Evolutionary conservation across 2,888 invertebrate species (phyloP).

Genomic region (Linnaemya tessellans): DNA sequence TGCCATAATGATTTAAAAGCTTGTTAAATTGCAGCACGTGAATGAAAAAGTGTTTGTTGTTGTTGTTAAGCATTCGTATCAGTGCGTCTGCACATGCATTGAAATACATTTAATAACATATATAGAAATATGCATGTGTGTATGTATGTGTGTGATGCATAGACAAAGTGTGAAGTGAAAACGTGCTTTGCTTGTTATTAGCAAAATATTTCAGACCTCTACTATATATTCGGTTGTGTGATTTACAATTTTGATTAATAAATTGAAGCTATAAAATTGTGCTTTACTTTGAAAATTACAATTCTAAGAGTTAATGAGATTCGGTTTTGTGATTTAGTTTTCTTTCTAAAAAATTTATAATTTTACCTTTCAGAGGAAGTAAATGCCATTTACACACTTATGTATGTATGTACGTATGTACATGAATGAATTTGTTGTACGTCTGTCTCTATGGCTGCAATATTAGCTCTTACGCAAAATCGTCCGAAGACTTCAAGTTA

Average conservation of each 20-base stretch:
- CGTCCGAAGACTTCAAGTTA: too few relatives aligned
- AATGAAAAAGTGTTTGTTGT: slow-evolving; percentile 12
- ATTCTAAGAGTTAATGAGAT: too few relatives aligned
- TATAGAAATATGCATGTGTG: background rate
- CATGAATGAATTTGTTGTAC: too few relatives aligned
- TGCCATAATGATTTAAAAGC: slow-evolving; percentile 19
- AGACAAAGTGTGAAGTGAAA: background rate
- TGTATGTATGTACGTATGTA: too few relatives aligned
- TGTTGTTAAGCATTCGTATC: background rate
- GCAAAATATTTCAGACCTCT: background rate
- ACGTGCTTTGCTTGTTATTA: slow-evolving; percentile 7
- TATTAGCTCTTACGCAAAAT: too few relatives aligned
- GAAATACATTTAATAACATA: background rate
- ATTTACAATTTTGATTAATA: background rate
- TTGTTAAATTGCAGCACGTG: slow-evolving; percentile 36
- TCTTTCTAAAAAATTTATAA: too few relatives aligned
- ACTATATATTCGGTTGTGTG: background rate
- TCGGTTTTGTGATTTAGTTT: too few relatives aligned
- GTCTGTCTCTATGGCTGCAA: too few relatives aligned
- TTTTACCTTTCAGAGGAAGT: too few relatives aligned
- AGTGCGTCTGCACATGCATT: slow-evolving; percentile 7
- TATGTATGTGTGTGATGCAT: background rate
- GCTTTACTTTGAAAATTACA: too few relatives aligned
- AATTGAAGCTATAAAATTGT: too few relatives aligned
- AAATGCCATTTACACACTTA: too few relatives aligned